A percentile compares a stretch with the other conserved stretches of the same genome.
phyloP scores from a whole-genome alignment of 2,888 invertebrate species.

The Scelioninae gen. 2 region DNA sequence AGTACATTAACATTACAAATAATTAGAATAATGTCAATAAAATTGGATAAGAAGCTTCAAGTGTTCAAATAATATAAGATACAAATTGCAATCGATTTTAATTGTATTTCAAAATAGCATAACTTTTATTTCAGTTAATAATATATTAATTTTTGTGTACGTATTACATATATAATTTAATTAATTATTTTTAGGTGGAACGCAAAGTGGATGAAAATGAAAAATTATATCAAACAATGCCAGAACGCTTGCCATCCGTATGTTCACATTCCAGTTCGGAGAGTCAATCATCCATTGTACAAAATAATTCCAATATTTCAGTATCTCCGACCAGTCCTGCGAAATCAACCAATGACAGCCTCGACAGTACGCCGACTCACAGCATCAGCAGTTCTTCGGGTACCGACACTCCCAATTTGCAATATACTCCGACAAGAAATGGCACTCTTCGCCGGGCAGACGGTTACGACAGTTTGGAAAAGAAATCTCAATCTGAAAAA shows the following conservation, averaged over 20 bases:
- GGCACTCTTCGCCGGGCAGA: slow-evolving; percentile 72
- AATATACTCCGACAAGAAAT: slow-evolving; percentile 73
- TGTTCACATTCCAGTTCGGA: slow-evolving; percentile 74
- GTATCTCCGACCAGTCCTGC: slow-evolving; percentile 64
- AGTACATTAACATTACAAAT: no score
- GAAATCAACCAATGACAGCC: slow-evolving; percentile 66
- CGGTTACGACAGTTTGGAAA: slow-evolving; percentile 74
- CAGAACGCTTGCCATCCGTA: slow-evolving; percentile 79
- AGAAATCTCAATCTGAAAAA: slow-evolving; percentile 70
- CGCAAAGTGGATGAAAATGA: slow-evolving; percentile 80
- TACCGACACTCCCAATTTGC: slow-evolving; percentile 72
- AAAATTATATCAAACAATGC: slow-evolving; percentile 84
- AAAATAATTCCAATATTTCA: slow-evolving; percentile 66
- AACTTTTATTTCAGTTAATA: no score
- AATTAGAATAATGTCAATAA: no score
- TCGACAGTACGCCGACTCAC: slow-evolving; percentile 72
- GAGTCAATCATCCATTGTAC: slow-evolving; percentile 61
- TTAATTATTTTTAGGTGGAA: slow-evolving; percentile 76
- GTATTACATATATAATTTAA: no score
- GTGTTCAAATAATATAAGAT: no score
- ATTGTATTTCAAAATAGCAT: no score
- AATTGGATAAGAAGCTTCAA: no score
- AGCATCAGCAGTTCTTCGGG: slow-evolving; percentile 73
- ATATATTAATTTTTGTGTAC: no score
- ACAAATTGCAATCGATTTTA: no score